Percentiles rank a stretch among this genome's conserved stretches.
phyloP scores from a whole-genome alignment of 2,797 vertebrate species.

The Cichlasoma orientale region DNA sequence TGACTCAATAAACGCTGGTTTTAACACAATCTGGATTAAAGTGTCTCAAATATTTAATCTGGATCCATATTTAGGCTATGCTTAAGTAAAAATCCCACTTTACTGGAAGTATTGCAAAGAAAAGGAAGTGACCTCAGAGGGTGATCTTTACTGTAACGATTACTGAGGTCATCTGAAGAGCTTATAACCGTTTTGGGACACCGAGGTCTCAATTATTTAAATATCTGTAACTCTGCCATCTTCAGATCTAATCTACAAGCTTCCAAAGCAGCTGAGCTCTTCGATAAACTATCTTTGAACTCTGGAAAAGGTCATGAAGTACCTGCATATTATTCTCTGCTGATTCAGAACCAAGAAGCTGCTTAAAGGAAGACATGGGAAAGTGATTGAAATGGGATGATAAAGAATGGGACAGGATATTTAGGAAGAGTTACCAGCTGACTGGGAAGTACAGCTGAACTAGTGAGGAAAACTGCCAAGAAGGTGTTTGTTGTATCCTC shows the following conservation, averaged over 20 bases:
- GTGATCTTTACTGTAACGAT: not conserved
- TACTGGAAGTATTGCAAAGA: not conserved
- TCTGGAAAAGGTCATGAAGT: not conserved
- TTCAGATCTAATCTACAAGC: not conserved
- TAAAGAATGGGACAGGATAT: fast-evolving
- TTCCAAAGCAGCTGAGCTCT: not conserved
- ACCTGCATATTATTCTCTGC: not conserved
- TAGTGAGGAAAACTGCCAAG: not conserved
- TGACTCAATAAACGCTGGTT: not conserved
- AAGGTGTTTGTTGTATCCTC: not conserved
- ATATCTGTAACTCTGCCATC: no score
- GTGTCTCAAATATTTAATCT: not conserved
- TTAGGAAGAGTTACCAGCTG: not conserved
- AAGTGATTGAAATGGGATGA: not conserved
- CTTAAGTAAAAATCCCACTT: not conserved
- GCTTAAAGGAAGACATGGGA: not conserved
- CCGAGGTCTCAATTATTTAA: no score
- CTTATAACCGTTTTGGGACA: not conserved
- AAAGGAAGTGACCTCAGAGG: fast-evolving
- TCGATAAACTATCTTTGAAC: not conserved
- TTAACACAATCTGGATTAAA: not conserved
- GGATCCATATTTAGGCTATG: not conserved
- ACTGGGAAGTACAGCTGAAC: not conserved
- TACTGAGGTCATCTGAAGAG: not conserved
- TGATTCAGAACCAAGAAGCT: not conserved